Evolutionary conservation across 1,140 invertebrate species (phyloP), one percentile per base, ranked within the genome.

Genomic region (Drosophila sucinea): DNA sequence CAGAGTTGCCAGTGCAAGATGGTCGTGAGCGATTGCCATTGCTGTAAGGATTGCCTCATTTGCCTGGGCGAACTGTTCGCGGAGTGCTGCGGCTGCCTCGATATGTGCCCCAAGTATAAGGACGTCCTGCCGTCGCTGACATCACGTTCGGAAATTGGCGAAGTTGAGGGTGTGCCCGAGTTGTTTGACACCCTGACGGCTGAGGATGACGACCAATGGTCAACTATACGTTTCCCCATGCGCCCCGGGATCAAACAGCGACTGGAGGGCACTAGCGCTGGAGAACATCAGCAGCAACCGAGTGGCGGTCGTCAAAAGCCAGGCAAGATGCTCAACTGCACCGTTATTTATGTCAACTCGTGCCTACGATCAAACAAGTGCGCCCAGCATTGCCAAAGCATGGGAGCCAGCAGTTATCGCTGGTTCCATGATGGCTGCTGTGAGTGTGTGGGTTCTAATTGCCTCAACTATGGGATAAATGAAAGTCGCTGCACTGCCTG

Each of bases 401-500:
- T 92, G 91, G 91, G 91, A 0, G 85, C 91, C n/a, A 91, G 75
- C 56, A 91, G 90, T 57, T 92, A 91, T 70, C 85, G 98, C 78
- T 98, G 97, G 97, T 99, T 99, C 92, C 97, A 98, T 91, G 96
- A 98, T 91, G 98, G 97, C 3, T 99, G 98, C 90, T 99, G 98
- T 92, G 96, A 99, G 92, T 99, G 98, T 92, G 94, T 99, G 57
- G 97, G 98, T 6, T 94, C 96, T 66, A 95, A 95, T 38, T 99
- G 98, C 89, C 94, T 97, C 17, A 97, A 98, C 91, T 98, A 98
- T 92, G 98, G 98, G 3, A 96, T 98, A 78, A 97, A 97, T 82
- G 96, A 98, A 89, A 97, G 90, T 23, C 77, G 80, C 29, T 92
- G 91, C 58, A 67, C 62, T n/a, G 75, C 75, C 0, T 92, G 91